These are phyloP conservation scores for Coccyzus lansbergi DNA, from an alignment of 2,797 vertebrate genomes.

Conservation along the genomic window DNA sequence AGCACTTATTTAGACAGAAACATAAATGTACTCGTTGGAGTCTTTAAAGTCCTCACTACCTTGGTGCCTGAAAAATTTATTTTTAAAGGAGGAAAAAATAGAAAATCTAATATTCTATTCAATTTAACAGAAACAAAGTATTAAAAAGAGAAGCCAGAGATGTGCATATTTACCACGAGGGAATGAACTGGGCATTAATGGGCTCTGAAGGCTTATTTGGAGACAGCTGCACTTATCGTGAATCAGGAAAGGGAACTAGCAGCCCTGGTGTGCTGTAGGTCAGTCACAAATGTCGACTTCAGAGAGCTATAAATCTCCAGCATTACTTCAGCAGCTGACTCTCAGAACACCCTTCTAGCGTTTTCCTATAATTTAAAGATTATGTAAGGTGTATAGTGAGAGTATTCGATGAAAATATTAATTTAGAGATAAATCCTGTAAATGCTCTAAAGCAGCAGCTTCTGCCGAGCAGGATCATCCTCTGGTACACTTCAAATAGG, in stretches of 20 bases:
- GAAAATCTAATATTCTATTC: constrained; percentile 57
- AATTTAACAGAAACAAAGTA: constrained; percentile 47
- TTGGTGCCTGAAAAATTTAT: background rate
- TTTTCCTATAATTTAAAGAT: constrained; percentile 81
- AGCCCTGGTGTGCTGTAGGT: constrained; percentile 75
- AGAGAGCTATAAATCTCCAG: constrained; percentile 76
- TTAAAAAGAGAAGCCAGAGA: constrained; percentile 61
- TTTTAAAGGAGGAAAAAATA: constrained; percentile 24
- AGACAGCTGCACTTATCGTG: constrained; percentile 80
- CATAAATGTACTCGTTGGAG: background rate
- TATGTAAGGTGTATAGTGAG: constrained; percentile 73
- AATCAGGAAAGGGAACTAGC: constrained; percentile 78
- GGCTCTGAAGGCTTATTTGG: constrained; percentile 74
- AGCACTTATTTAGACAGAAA: constrained; percentile 26
- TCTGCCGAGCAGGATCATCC: constrained; percentile 70
- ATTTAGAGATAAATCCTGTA: constrained; percentile 80
- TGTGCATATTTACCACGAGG: constrained; percentile 73
- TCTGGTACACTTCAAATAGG: constrained; percentile 73
- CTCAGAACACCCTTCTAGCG: constrained; percentile 67
- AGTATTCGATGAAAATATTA: constrained; percentile 79
- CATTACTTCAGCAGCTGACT: constrained; percentile 67
- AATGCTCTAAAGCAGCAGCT: constrained; percentile 66
- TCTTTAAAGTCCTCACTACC: constrained; percentile 24
- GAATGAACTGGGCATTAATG: constrained; percentile 68
- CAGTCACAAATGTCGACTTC: constrained; percentile 77